These are phyloP conservation scores for Diadumene lineata DNA, from an alignment of 92 coral and sea anemone genomes.

Conservation along the genomic window DNA sequence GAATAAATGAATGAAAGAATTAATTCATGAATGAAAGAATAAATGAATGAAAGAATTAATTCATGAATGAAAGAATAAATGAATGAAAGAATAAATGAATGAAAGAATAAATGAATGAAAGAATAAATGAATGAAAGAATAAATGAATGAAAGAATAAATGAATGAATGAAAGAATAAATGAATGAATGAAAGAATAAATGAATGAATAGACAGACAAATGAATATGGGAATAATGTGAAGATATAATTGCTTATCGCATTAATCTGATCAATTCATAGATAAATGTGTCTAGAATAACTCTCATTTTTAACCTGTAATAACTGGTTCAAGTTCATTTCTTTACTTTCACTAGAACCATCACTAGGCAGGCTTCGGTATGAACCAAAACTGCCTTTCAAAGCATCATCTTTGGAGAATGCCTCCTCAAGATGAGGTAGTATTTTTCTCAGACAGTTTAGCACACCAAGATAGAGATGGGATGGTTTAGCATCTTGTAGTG, in stretches of 20 bases:
- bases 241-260: background rate
- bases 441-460: slow-evolving; percentile 82
- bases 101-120: background rate
- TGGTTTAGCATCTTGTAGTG: slow-evolving; percentile 74
- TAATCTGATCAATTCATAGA: too few species aligned
- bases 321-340: slow-evolving; percentile 56
- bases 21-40: background rate
- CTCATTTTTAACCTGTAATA: slow-evolving; percentile 40
- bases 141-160: background rate
- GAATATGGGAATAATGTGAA: background rate
- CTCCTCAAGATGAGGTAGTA: slow-evolving; percentile 72
- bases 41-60: slow-evolving; percentile 3
- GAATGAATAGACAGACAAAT: background rate
- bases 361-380: slow-evolving; percentile 38
- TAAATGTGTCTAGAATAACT: too few species aligned
- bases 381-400: slow-evolving; percentile 91
- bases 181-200: background rate
- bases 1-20: slow-evolving; percentile 6
- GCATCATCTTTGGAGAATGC: slow-evolving; percentile 45
- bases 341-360: slow-evolving; percentile 29
- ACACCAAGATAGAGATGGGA: slow-evolving; percentile 84
- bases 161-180: background rate
- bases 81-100: background rate
- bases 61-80: slow-evolving; percentile 1
- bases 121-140: background rate